Evolutionary conservation across 2,888 invertebrate species (phyloP).

Genomic region (Nymphalis urticae): DNA sequence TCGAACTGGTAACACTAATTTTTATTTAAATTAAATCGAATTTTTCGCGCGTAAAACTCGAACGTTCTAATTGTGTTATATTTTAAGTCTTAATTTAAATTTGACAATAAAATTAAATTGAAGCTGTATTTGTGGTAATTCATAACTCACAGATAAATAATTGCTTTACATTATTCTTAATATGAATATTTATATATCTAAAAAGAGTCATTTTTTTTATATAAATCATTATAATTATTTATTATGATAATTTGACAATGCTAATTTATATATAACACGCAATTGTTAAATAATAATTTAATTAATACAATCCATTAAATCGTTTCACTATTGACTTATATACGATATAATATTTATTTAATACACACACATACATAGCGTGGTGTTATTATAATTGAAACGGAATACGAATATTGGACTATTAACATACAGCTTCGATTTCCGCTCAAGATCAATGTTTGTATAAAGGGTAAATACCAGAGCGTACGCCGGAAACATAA

Average conservation of each 20-base stretch:
- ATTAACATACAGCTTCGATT: conserved; percentile 10
- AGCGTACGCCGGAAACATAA: conserved; percentile 21
- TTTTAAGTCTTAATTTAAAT: neutral
- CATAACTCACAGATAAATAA: too few relatives aligned
- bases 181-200: too few relatives aligned
- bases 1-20: conserved; percentile 21
- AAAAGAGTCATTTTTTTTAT: too few relatives aligned
- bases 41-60: conserved; percentile 2
- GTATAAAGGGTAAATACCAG: conserved; percentile 17
- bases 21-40: conserved; percentile 24
- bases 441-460: conserved; percentile 16
- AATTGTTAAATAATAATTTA: too few relatives aligned
- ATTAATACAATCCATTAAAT: too few relatives aligned
- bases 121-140: too few relatives aligned
- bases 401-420: conserved; percentile 5
- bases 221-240: too few relatives aligned
- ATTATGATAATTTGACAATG: too few relatives aligned
- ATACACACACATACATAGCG: neutral
- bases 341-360: too few relatives aligned
- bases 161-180: too few relatives aligned
- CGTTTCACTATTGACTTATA: too few relatives aligned
- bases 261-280: too few relatives aligned
- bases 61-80: neutral
- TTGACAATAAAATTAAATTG: neutral
- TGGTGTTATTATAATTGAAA: neutral